Percentiles rank a stretch among this genome's conserved stretches.
Evolutionary conservation across 2,113 vertebrate species (phyloP).

Genomic region (Solea senegalensis): DNA sequence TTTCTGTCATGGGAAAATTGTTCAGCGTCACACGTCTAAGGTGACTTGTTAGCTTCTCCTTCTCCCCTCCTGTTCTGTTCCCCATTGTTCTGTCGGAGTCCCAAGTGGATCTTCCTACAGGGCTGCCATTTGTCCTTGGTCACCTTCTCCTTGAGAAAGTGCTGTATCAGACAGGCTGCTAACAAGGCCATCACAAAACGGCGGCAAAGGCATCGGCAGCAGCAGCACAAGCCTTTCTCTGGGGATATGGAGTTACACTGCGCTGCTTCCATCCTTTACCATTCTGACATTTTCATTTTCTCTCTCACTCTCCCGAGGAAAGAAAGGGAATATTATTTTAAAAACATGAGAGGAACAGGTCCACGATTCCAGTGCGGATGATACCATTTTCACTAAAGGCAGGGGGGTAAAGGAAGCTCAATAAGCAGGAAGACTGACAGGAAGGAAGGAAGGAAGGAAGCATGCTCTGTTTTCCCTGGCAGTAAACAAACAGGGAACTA

Average conservation of each 20-base stretch:
- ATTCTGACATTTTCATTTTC: slow-evolving; percentile 64
- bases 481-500: slow-evolving; percentile 23
- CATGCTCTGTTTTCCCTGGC: slow-evolving; percentile 57
- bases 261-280: slow-evolving; percentile 63
- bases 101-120: slow-evolving; percentile 32
- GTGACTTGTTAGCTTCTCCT: background rate
- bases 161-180: slow-evolving; percentile 71
- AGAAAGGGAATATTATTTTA: slow-evolving; percentile 15
- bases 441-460: slow-evolving; percentile 37
- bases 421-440: slow-evolving; percentile 40
- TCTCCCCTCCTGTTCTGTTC: background rate
- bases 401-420: slow-evolving; percentile 5
- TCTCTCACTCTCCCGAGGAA: slow-evolving; percentile 31
- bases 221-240: slow-evolving; percentile 51
- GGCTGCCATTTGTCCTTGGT: slow-evolving; percentile 66
- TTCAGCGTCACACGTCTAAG: background rate
- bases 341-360: slow-evolving; percentile 19
- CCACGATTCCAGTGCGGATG: slow-evolving; percentile 30
- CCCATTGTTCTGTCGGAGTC: slow-evolving; percentile 25
- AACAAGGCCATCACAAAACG: slow-evolving; percentile 54
- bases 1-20: background rate
- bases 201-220: slow-evolving; percentile 2
- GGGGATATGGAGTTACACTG: slow-evolving; percentile 68
- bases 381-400: slow-evolving; percentile 39
- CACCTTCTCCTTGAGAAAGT: slow-evolving; percentile 77